These are phyloP conservation scores for Neogale vison DNA, from an alignment of 2,113 vertebrate species.

Conservation along the genomic window DNA sequence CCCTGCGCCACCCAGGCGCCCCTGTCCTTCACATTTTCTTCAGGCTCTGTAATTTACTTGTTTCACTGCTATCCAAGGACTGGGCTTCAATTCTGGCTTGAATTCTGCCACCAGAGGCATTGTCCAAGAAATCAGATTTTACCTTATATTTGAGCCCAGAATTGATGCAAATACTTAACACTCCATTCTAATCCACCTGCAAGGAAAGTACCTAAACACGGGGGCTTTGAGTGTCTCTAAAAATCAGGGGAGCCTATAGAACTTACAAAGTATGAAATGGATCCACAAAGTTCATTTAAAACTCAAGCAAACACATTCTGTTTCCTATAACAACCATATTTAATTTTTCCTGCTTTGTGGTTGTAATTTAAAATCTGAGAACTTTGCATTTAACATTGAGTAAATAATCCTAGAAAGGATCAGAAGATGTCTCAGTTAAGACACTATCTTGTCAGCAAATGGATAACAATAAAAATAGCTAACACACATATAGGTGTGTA, in stretches of 20 bases:
- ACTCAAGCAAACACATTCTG: not conserved
- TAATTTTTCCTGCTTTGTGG: not conserved
- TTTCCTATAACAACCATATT: not conserved
- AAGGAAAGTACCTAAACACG: not conserved
- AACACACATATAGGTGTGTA: not conserved
- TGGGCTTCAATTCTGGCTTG: not conserved
- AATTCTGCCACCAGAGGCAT: not conserved
- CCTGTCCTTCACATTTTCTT: not conserved
- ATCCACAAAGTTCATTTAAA: not conserved
- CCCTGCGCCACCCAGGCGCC: too few relatives aligned
- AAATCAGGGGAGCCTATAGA: not conserved
- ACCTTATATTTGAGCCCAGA: not conserved
- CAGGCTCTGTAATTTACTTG: not conserved
- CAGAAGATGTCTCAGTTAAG: not conserved
- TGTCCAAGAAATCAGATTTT: not conserved
- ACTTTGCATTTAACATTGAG: not conserved
- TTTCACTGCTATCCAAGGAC: not conserved
- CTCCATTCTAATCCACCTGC: not conserved
- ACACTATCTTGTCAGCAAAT: not conserved
- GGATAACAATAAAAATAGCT: not conserved
- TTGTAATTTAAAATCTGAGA: constrained; percentile 31
- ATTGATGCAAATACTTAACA: not conserved
- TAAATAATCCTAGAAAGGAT: not conserved
- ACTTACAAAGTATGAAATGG: not conserved
- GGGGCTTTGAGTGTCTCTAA: not conserved